phyloP scores from a whole-genome alignment of 1,140 invertebrate genomes.

The Drosophila tropicalis region DNA sequence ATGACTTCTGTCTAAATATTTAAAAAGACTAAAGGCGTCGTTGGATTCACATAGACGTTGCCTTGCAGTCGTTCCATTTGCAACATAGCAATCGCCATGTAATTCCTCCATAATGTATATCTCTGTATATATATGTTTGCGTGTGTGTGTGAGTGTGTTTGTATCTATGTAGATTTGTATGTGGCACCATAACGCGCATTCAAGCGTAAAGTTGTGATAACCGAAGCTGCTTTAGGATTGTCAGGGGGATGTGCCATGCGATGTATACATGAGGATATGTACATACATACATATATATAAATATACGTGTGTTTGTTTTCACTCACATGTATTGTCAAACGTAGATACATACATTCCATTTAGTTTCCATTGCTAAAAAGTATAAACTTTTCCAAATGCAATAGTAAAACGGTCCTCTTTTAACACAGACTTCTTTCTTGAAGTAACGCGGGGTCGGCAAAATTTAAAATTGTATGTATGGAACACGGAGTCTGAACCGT shows the following conservation, averaged over 20 bases:
- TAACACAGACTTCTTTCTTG: background rate
- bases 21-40: background rate
- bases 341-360: conserved; percentile 8
- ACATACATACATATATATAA: background rate
- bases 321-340: background rate
- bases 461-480: too few species aligned
- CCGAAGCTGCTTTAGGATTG: conserved; percentile 9
- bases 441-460: too few species aligned
- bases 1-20: conserved; percentile 5
- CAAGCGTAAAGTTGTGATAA: conserved; percentile 31
- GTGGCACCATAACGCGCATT: conserved; percentile 21
- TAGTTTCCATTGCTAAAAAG: background rate
- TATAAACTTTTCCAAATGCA: background rate
- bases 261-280: background rate
- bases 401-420: background rate
- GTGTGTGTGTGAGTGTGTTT: background rate
- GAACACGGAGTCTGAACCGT: background rate
- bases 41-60: background rate
- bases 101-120: background rate
- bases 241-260: background rate
- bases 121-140: too few species aligned
- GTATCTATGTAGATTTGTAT: conserved; percentile 16
- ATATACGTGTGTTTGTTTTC: background rate
- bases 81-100: conserved; percentile 6
- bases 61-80: conserved; percentile 9